phyloP scores from a whole-genome alignment of 2,797 vertebrate species.

The Rhinoraja longicauda region DNA sequence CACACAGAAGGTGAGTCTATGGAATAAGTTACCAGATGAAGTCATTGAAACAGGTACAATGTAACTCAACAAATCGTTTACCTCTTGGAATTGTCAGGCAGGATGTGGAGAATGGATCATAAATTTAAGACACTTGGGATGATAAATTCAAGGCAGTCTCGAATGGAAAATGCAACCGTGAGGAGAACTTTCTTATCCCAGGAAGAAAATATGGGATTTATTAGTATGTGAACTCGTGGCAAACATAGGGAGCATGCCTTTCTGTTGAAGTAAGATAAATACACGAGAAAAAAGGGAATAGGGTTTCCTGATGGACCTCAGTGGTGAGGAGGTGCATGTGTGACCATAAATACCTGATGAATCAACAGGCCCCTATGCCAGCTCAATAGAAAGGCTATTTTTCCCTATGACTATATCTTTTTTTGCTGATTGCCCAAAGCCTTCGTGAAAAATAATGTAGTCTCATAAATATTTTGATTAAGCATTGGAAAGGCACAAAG shows the following conservation, averaged over 20 bases:
- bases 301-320: not conserved
- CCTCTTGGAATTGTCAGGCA: no score
- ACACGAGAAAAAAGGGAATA: not conserved
- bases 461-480: not conserved
- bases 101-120: not conserved
- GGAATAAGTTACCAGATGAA: no score
- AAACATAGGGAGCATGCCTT: not conserved
- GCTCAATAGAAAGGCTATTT: no score
- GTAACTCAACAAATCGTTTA: no score
- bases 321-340: not conserved
- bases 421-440: not conserved
- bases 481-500: not conserved
- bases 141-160: not conserved
- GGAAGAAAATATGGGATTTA: not conserved
- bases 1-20: no score
- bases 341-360: not conserved
- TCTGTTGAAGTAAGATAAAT: not conserved
- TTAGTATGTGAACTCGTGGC: not conserved
- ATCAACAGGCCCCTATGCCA: not conserved
- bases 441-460: not conserved
- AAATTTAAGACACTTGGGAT: not conserved
- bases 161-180: not conserved
- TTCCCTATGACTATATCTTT: not conserved
- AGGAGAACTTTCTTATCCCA: not conserved
- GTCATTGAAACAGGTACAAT: no score